Evolutionary conservation across 2,888 invertebrate genomes (phyloP).

Genomic region (Lasioglossum vierecki): DNA sequence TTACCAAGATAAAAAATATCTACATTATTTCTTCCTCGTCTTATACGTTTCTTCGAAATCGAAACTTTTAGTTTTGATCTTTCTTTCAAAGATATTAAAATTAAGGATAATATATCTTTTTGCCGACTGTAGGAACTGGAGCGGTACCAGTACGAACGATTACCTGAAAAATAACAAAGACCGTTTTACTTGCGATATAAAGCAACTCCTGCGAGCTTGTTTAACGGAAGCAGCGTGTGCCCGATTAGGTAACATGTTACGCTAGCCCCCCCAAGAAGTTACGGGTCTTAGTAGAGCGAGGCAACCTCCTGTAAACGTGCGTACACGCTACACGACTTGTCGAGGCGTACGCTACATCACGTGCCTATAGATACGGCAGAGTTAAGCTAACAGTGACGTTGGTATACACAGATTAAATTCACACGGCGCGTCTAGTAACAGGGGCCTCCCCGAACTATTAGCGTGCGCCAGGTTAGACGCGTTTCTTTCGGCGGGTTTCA

Average conservation of each 20-base stretch:
- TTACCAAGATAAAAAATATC: too few species aligned
- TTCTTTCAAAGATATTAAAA: too few species aligned
- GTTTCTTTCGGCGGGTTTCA: conserved; percentile 19
- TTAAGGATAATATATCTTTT: too few species aligned
- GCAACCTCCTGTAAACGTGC: conserved; percentile 61
- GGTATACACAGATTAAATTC: conserved; percentile 35
- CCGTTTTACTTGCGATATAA: background rate
- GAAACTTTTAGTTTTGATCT: too few species aligned
- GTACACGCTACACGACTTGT: conserved; percentile 56
- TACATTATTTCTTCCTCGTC: too few species aligned
- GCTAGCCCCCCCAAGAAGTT: conserved; percentile 66
- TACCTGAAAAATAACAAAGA: background rate
- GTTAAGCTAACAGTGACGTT: conserved; percentile 42
- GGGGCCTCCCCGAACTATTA: background rate
- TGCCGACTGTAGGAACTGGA: background rate
- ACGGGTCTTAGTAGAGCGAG: conserved; percentile 66
- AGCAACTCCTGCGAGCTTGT: conserved; percentile 23
- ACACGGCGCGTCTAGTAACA: conserved; percentile 14
- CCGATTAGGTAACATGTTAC: conserved; percentile 75
- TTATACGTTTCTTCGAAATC: too few species aligned
- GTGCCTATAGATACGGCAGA: conserved; percentile 24
- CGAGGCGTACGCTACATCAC: conserved; percentile 37
- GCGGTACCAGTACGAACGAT: background rate
- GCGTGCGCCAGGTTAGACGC: background rate
- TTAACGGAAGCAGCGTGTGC: conserved; percentile 48